Evolutionary conservation across 1,140 invertebrate species (phyloP), one percentile per base, ranked within the genome.

Genomic region (Lutraria rhynchaena): DNA sequence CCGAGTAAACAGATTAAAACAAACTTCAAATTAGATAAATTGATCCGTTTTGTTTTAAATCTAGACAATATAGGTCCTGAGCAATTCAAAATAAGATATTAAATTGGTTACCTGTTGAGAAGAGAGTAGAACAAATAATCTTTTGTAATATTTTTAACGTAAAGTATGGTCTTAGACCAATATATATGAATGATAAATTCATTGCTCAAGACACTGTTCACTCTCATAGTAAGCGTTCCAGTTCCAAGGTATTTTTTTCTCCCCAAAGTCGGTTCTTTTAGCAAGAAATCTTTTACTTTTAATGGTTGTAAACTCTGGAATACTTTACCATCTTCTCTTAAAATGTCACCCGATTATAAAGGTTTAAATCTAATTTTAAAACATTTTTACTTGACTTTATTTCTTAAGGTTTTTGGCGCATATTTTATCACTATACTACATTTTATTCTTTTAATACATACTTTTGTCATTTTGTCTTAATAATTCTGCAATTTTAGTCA

Each of bases 21-120:
- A 49, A 70, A 29, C 31, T 37, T n/a, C 27, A 65, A 41, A 55
- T 35, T 58, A 46, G 63, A 63, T 17, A 57, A 81, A 49, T 31
- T 70, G 41, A 58, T 70, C 22, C 46, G 76, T n/a, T 80, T 80
- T 44, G 51, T 80, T 35, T 51, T 69, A 3, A 69, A 41, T 41
- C 49, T 80, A 31, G 63, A 31, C 41, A 3, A 70, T 49, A 71
- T 71, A 33, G 65, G 33, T 31, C 44, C 58, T 22, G 17, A 74
- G 33, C 73, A 75, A 27, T 75, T 61, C n/a, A n/a, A n/a, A n/a
- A n/a, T 63, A 31, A 15, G 13, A 19, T 63, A 41, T 31, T 75
- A 63, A 75, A 61, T 27, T 61, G 73, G 55, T 29, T 75, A 61
- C 73, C 55, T 61, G 37, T 75, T 24, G 7, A 55, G 11, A 75